phyloP scores from a whole-genome alignment of 2,888 invertebrate species.

The Cosmia trapezina region DNA sequence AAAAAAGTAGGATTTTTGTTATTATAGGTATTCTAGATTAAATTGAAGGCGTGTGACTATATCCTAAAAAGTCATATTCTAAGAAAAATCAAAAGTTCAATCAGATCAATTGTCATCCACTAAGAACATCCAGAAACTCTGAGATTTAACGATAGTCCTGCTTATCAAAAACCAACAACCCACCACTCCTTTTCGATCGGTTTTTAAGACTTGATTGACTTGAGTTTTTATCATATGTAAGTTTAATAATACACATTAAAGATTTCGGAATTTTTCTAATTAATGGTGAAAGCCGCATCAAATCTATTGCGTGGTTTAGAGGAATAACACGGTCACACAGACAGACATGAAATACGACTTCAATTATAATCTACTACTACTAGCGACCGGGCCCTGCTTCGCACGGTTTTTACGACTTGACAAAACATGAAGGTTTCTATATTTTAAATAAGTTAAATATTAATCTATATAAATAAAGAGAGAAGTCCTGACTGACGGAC shows the following conservation, averaged over 20 bases:
- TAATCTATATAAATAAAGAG: no score
- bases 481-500: no score
- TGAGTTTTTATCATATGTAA: background rate
- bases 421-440: no score
- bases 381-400: no score
- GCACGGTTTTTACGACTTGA: no score
- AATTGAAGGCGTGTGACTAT: background rate
- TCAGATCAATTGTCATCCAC: background rate
- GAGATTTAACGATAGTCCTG: background rate
- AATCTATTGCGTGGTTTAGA: background rate
- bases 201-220: background rate
- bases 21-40: conserved; percentile 1
- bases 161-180: background rate
- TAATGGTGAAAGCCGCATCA: background rate
- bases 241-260: background rate
- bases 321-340: background rate
- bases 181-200: background rate
- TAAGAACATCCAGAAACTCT: background rate
- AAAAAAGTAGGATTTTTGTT: background rate
- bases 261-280: background rate
- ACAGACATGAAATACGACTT: no score
- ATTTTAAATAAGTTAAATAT: no score
- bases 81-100: background rate
- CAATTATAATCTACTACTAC: no score
- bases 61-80: background rate